Conservation (phyloP, 1,140 invertebrate species). For the Tetragonula clypearis region DNA sequence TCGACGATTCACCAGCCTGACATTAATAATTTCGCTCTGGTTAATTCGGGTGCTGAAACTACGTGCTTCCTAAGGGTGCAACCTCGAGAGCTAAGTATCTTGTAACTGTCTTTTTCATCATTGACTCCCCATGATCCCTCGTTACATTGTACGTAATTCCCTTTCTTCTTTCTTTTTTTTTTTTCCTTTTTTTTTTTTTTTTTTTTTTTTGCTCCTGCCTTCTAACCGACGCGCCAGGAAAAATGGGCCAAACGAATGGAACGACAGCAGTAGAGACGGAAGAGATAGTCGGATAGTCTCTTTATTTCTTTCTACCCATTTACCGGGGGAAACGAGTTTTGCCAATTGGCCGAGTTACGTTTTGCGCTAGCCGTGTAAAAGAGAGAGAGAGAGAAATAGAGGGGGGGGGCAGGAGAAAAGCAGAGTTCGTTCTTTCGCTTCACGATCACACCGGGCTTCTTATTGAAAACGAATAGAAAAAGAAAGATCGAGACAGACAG, state of each 20-base stretch:
- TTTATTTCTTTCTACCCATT: constrained; percentile 39
- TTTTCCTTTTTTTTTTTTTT: too few relatives aligned
- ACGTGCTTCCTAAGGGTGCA: background rate
- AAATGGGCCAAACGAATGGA: background rate
- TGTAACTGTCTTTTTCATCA: constrained; percentile 66
- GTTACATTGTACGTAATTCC: background rate
- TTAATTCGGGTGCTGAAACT: constrained; percentile 1
- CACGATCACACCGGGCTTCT: background rate
- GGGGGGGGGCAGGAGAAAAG: too few relatives aligned
- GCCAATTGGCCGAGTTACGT: constrained; percentile 33
- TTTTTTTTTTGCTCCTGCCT: too few relatives aligned
- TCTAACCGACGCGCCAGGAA: background rate
- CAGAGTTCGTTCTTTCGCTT: background rate
- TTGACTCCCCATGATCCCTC: background rate
- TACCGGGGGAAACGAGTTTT: constrained; percentile 15
- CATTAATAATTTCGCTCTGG: constrained; percentile 62
- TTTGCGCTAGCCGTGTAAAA: background rate
- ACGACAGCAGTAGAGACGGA: background rate
- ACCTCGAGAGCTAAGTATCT: background rate
- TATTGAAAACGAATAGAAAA: background rate
- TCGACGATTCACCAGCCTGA: constrained; percentile 86
- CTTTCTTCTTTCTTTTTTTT: too few relatives aligned
- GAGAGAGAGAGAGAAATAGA: too few relatives aligned
- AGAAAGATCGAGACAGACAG: background rate
- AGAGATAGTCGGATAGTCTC: constrained; percentile 15